These are phyloP conservation scores for Ophiodon elongatus DNA, from an alignment of 2,113 vertebrate species.

Conservation along the genomic window DNA sequence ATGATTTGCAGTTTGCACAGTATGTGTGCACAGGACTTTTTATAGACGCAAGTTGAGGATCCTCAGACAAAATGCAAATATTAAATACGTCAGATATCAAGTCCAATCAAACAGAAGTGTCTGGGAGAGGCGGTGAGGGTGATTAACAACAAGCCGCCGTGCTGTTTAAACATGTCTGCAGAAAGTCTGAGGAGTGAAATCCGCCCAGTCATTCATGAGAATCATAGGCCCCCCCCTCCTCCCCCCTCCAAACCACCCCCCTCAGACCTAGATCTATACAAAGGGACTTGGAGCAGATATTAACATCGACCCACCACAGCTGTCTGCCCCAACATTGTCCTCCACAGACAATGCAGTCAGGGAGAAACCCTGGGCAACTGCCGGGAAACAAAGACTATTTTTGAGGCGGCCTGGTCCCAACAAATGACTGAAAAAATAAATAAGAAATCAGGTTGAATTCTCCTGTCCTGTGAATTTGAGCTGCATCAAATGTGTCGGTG, in stretches of 20 bases:
- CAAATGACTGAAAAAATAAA: not conserved
- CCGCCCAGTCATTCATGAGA: slow-evolving; percentile 48
- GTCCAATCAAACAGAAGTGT: slow-evolving; percentile 33
- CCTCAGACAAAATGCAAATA: slow-evolving; percentile 24
- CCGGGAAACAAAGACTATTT: slow-evolving; percentile 16
- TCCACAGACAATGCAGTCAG: not conserved
- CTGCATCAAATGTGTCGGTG: not conserved
- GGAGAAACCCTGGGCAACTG: not conserved
- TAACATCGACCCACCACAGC: slow-evolving; percentile 41
- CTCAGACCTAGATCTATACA: slow-evolving; percentile 24
- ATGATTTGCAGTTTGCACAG: slow-evolving; percentile 21
- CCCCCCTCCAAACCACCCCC: slow-evolving; percentile 25
- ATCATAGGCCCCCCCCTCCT: not conserved
- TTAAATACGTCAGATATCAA: slow-evolving; percentile 11
- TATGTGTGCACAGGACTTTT: not conserved
- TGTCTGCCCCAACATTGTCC: slow-evolving; percentile 9
- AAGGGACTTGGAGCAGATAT: slow-evolving; percentile 23
- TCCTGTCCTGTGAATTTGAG: not conserved
- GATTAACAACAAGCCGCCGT: slow-evolving; percentile 19
- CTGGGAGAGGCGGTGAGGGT: not conserved
- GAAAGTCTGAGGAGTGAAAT: slow-evolving; percentile 16
- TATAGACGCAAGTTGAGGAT: not conserved
- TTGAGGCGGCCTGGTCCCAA: not conserved
- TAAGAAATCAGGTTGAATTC: not conserved
- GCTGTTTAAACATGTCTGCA: slow-evolving; percentile 36